Percentiles rank a stretch among this genome's conserved stretches.
Conservation (phyloP, 2,888 invertebrate genomes). For the Crepidodera aurea region DNA sequence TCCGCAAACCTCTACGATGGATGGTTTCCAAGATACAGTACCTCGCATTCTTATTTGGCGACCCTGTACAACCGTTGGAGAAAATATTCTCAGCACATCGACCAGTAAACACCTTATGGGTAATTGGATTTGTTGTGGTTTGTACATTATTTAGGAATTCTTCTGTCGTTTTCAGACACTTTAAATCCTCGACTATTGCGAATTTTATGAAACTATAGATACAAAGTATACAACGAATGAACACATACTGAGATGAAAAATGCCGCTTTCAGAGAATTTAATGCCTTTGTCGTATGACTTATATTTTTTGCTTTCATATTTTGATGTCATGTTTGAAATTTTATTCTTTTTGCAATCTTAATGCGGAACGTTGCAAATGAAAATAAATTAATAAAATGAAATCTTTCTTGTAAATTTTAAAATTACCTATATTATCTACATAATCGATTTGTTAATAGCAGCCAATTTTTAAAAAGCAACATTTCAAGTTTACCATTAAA, state of each 20-base stretch:
- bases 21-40: too few relatives aligned
- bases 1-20: too few relatives aligned
- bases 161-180: slow-evolving; percentile 7
- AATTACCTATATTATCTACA: too few relatives aligned
- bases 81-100: neutral
- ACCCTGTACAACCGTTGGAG: neutral
- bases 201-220: slow-evolving; percentile 12
- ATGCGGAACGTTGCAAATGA: too few relatives aligned
- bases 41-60: too few relatives aligned
- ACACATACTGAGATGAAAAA: slow-evolving; percentile 2
- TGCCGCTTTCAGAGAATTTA: neutral
- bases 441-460: too few relatives aligned
- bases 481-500: too few relatives aligned
- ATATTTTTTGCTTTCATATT: neutral
- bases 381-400: too few relatives aligned
- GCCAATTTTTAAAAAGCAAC: too few relatives aligned
- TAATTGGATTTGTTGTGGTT: slow-evolving; percentile 12
- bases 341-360: too few relatives aligned
- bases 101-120: slow-evolving; percentile 11
- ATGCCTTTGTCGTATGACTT: neutral
- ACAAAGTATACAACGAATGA: slow-evolving; percentile 11
- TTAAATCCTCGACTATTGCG: slow-evolving; percentile 8
- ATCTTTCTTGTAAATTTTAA: too few relatives aligned
- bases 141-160: slow-evolving; percentile 11
- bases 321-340: neutral